These are phyloP conservation scores for Pangasius mekongensis DNA, from an alignment of 2,797 vertebrate species.

Conservation along the genomic window DNA sequence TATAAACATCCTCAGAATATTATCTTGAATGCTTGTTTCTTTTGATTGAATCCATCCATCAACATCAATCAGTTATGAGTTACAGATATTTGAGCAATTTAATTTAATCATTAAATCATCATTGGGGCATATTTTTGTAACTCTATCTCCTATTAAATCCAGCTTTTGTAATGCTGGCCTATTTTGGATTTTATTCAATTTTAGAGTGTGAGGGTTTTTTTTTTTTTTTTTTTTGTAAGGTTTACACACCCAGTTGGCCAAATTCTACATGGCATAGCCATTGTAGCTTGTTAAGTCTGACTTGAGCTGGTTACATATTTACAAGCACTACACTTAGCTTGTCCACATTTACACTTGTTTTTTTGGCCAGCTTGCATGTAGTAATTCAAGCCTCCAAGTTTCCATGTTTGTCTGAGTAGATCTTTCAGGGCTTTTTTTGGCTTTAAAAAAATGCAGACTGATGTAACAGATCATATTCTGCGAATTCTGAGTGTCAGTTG, in stretches of 20 bases:
- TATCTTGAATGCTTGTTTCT: background rate
- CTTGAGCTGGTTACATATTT: background rate
- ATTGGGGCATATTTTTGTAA: background rate
- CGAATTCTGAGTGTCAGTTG: background rate
- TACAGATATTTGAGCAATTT: background rate
- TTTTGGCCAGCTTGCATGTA: too few relatives aligned
- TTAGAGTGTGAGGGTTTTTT: background rate
- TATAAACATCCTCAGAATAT: background rate
- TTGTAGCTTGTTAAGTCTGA: background rate
- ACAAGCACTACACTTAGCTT: too few relatives aligned
- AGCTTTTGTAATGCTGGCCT: background rate
- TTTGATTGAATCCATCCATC: background rate
- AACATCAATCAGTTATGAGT: background rate
- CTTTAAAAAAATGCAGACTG: too few relatives aligned
- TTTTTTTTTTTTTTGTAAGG: background rate
- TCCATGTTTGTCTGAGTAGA: background rate
- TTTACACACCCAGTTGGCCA: background rate
- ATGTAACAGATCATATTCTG: background rate
- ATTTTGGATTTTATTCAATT: background rate
- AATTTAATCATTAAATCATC: background rate
- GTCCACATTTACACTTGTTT: too few relatives aligned
- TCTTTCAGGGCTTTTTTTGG: background rate
- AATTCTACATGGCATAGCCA: background rate
- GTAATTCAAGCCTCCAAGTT: too few relatives aligned
- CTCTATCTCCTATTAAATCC: background rate